phyloP scores from a whole-genome alignment of 2,797 vertebrate genomes.

The Rhincodon typus region DNA sequence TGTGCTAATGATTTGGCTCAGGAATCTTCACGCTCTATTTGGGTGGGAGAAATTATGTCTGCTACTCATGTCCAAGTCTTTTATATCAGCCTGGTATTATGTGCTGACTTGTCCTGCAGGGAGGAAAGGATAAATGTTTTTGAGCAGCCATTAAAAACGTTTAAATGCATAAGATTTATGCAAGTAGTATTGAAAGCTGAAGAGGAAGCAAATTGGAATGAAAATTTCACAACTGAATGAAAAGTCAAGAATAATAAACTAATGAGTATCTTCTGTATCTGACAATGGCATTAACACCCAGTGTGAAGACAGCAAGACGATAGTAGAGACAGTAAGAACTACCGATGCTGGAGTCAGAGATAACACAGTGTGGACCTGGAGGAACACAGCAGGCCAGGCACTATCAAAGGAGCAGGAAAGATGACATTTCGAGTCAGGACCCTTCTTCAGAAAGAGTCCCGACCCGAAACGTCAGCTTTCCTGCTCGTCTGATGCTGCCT shows the following conservation, averaged over 20 bases:
- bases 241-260: too few relatives aligned
- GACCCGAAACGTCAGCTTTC: too few relatives aligned
- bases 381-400: too few relatives aligned
- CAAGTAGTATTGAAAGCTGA: not conserved
- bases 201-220: not conserved
- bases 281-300: too few relatives aligned
- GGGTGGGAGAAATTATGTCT: not conserved
- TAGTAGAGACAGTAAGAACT: not conserved
- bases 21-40: not conserved
- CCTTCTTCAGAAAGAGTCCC: too few relatives aligned
- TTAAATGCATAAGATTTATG: not conserved
- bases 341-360: too few relatives aligned
- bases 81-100: not conserved
- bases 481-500: too few relatives aligned
- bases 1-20: not conserved
- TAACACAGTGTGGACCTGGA: too few relatives aligned
- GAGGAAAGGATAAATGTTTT: not conserved
- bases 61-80: not conserved
- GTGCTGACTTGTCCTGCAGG: not conserved
- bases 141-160: not conserved
- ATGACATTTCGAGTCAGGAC: too few relatives aligned
- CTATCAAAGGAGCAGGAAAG: too few relatives aligned
- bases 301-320: not conserved
- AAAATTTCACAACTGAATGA: not conserved
- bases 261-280: too few relatives aligned